Evolutionary conservation across 1,140 invertebrate species (phyloP).

Genomic region (Drosophila tsacasi): DNA sequence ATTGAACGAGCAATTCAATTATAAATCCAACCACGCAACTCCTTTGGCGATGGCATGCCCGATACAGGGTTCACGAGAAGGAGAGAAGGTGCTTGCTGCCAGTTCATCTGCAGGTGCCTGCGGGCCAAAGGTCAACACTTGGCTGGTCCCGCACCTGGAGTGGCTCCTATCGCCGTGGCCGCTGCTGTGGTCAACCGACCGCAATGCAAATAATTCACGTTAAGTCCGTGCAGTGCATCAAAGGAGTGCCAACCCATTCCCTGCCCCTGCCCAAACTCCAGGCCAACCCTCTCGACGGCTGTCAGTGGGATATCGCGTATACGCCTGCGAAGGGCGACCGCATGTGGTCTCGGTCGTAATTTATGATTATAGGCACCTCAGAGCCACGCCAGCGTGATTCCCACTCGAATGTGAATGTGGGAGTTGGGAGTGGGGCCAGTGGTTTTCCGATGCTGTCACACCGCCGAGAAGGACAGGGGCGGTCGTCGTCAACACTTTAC

Average conservation of each 20-base stretch:
- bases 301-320: conserved; percentile 49
- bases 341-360: conserved; percentile 61
- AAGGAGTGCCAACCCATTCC: conserved; percentile 30
- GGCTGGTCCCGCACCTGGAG: conserved; percentile 41
- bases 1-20: conserved; percentile 59
- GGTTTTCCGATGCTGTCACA: conserved; percentile 36
- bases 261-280: background rate
- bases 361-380: conserved; percentile 72
- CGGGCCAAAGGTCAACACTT: conserved; percentile 64
- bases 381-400: conserved; percentile 11
- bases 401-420: conserved; percentile 22
- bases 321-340: conserved; percentile 51
- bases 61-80: background rate
- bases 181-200: conserved; percentile 43
- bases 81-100: background rate
- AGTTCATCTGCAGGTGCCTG: conserved; percentile 38
- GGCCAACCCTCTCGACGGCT: conserved; percentile 5
- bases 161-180: conserved; percentile 25
- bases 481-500: conserved; percentile 59
- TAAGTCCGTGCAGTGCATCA: conserved; percentile 67
- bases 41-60: background rate
- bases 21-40: conserved; percentile 18
- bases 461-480: conserved; percentile 32
- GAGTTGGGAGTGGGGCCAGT: background rate
- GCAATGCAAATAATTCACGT: conserved; percentile 76